Conservation (phyloP, 2,888 invertebrate genomes). For the Oxytorus armatus region DNA sequence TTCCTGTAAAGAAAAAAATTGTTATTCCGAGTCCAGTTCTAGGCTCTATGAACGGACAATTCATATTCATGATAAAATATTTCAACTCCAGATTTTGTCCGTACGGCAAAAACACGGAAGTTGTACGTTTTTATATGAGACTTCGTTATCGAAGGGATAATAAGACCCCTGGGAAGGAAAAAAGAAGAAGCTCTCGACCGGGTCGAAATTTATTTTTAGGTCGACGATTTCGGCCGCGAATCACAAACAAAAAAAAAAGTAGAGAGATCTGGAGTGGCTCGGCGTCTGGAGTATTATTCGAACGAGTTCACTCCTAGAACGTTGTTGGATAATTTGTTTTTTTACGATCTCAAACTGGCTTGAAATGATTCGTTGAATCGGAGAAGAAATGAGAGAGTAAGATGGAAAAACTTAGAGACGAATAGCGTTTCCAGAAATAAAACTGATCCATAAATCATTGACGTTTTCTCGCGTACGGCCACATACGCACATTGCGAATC, state of each 20-base stretch:
- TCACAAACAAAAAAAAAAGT: neutral
- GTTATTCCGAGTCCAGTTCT: constrained; percentile 1
- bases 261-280: constrained; percentile 24
- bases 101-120: too few species aligned
- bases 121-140: neutral
- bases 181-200: neutral
- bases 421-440: constrained; percentile 57
- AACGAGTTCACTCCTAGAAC: neutral
- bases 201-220: constrained; percentile 33
- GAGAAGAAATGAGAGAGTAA: constrained; percentile 24
- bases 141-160: constrained; percentile 38
- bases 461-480: constrained; percentile 6
- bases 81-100: neutral
- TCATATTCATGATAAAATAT: neutral
- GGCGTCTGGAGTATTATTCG: constrained; percentile 8
- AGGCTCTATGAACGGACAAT: constrained; percentile 3
- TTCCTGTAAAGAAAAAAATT: neutral
- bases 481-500: neutral
- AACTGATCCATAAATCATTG: constrained; percentile 47
- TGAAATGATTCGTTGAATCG: constrained; percentile 35
- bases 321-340: constrained; percentile 10
- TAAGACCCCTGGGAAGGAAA: constrained; percentile 7
- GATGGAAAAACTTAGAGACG: constrained; percentile 15
- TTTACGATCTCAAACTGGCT: neutral
- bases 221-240: constrained; percentile 12